Base-by-base conservation (phyloP, 2,113 vertebrate species). In the Ailuropoda melanoleuca region DNA sequence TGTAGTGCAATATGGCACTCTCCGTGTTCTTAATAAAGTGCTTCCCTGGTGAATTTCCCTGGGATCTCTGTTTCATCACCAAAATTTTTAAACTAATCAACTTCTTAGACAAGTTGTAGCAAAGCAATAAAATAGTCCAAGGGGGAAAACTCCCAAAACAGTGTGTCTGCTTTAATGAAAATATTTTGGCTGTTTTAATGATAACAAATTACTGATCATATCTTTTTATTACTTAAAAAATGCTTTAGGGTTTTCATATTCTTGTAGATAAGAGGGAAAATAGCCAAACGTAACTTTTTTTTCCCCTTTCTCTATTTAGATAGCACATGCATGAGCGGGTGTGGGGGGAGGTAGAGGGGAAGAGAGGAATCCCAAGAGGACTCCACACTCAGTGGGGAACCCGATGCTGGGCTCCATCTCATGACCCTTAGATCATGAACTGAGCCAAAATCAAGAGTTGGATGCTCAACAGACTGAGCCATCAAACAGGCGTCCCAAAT, bases 211-310 rank as follows among this genome's bases (percentile, higher is more conserved):
- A 2, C 50, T 64, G 31, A 74, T 31, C 9, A 74, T 6, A 26
- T 78, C n/a, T 58, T 87, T 97, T 92, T 64, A 46, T 66, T 77
- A 74, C 56, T 84, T 88, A 81, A 60, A 86, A 43, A 56, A 82
- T 77, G 39, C 7, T 77, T 87, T 62, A 75, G 17, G 8, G 7
- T 75, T 96, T 97, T 88, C 24, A 43, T 48, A 58, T 74, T 91
- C 53, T 34, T 81, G 70, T 81, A 92, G 34, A 46, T 12, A 75
- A 70, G 26, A 92, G 53, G 15, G 10, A n/a, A 75, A 88, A 83
- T 75, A 90, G 37, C 4, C 62, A n/a, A 84, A 68, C 46, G 8
- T 75, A 18, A 23, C n/a, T 2, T 78, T 43, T 94, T 95, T n/a
- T n/a, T n/a, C n/a, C n/a, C n/a, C n/a, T 56, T 21, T 56, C 19